Evolutionary conservation across 1,140 invertebrate genomes (phyloP).

Genomic region (Caenorhabditis inopinata): DNA sequence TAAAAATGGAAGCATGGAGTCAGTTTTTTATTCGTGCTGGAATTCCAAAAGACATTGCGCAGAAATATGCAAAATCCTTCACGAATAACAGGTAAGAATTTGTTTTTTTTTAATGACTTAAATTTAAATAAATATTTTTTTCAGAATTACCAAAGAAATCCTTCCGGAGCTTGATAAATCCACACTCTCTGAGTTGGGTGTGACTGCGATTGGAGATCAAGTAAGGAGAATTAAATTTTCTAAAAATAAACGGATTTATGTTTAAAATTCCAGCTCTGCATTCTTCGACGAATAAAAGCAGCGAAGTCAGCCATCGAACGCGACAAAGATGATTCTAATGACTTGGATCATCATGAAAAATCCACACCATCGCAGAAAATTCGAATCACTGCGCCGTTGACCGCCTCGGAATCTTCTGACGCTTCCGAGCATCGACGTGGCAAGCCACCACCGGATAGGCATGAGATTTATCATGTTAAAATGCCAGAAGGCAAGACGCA

Average conservation of each 20-base stretch:
- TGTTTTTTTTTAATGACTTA: too few species aligned
- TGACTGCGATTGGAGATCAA: slow-evolving; percentile 41
- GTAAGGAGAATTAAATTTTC: neutral
- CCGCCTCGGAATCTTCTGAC: neutral
- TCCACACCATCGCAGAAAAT: neutral
- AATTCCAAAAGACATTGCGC: slow-evolving; percentile 18
- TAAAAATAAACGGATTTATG: neutral
- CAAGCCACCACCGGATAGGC: slow-evolving; percentile 39
- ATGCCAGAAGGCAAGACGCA: slow-evolving; percentile 37
- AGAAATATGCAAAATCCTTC: slow-evolving; percentile 30
- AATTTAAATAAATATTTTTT: too few species aligned
- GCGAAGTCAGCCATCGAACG: slow-evolving; percentile 16
- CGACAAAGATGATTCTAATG: neutral
- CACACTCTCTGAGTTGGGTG: slow-evolving; percentile 31
- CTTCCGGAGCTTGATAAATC: slow-evolving; percentile 28
- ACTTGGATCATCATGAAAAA: neutral
- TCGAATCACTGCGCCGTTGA: neutral
- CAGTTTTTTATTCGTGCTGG: slow-evolving; percentile 28
- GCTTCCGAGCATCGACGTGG: slow-evolving; percentile 24
- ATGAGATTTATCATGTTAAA: slow-evolving; percentile 45
- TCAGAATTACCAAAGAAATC: slow-evolving; percentile 26
- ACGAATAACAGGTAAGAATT: slow-evolving; percentile 26
- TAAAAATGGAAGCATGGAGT: slow-evolving; percentile 28
- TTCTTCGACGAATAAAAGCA: neutral
- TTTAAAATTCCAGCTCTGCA: slow-evolving; percentile 15